Conservation (phyloP, 1,140 invertebrate species). For the Drosophila tropicalis region DNA sequence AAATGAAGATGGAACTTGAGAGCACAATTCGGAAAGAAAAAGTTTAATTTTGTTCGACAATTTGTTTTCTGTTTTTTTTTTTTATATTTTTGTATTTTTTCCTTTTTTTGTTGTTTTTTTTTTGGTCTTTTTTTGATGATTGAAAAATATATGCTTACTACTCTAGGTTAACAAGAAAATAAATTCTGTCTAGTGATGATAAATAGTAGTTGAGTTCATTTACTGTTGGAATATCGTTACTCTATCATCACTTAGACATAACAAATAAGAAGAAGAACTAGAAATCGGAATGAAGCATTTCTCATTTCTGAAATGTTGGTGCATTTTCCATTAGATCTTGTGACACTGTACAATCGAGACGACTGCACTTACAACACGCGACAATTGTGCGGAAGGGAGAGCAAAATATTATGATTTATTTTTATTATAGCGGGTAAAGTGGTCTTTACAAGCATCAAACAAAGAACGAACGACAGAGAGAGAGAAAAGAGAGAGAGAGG, state of each 20-base stretch:
- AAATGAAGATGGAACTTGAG: not conserved
- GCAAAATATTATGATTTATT: constrained; percentile 83
- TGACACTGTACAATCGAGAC: constrained; percentile 33
- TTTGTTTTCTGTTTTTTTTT: not conserved
- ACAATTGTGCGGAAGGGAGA: constrained; percentile 41
- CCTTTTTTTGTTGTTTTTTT: not conserved
- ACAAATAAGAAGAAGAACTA: too few species aligned
- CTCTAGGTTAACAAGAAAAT: too few species aligned
- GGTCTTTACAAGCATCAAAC: constrained; percentile 82
- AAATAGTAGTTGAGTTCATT: too few species aligned
- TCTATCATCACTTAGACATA: too few species aligned
- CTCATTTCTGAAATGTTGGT: too few species aligned
- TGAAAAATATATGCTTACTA: too few species aligned
- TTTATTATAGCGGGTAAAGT: constrained; percentile 83
- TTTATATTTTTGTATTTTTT: not conserved
- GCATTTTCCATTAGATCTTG: not conserved
- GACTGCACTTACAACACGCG: constrained; percentile 21
- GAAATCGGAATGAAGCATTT: too few species aligned
- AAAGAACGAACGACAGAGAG: constrained; percentile 24
- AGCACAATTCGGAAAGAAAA: not conserved
- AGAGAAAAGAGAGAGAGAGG: constrained; percentile 7
- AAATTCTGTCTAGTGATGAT: too few species aligned
- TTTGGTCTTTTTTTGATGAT: too few species aligned
- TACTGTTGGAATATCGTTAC: too few species aligned
- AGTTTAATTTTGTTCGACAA: not conserved